phyloP scores from a whole-genome alignment of 1,140 invertebrate genomes.

The Drosophila mauritiana region DNA sequence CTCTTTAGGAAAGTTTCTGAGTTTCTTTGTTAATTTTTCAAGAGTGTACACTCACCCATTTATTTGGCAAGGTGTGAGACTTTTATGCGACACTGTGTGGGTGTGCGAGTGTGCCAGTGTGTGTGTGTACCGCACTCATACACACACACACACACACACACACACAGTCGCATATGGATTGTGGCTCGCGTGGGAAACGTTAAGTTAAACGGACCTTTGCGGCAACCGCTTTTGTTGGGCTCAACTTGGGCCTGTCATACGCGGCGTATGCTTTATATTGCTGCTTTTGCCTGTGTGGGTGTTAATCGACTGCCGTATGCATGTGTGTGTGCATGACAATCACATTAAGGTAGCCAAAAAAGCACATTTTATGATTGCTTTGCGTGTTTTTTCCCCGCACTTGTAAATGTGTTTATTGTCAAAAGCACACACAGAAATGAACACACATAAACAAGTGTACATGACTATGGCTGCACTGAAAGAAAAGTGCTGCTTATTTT shows the following conservation, averaged over 20 bases:
- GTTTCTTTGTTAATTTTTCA: background rate
- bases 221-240: constrained; percentile 49
- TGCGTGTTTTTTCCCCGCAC: constrained; percentile 47
- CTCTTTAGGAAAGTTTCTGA: too few species aligned
- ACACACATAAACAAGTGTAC: constrained; percentile 33
- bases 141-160: constrained; percentile 7
- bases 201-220: constrained; percentile 78
- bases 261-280: constrained; percentile 54
- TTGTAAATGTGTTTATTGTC: constrained; percentile 48
- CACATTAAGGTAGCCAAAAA: constrained; percentile 77
- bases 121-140: background rate
- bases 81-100: constrained; percentile 34
- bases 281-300: constrained; percentile 29
- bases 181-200: constrained; percentile 58
- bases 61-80: constrained; percentile 37
- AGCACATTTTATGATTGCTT: constrained; percentile 74
- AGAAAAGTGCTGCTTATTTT: background rate
- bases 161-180: constrained; percentile 11
- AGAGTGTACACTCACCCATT: constrained; percentile 4
- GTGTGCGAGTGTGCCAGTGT: background rate
- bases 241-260: constrained; percentile 35
- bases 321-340: constrained; percentile 49
- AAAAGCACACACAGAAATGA: constrained; percentile 27
- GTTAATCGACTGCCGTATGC: constrained; percentile 64
- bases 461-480: constrained; percentile 4